A percentile compares a stretch with the other conserved stretches of the same genome.
Conservation (phyloP, 1,140 invertebrate species). For the Penaeus chinensis region DNA sequence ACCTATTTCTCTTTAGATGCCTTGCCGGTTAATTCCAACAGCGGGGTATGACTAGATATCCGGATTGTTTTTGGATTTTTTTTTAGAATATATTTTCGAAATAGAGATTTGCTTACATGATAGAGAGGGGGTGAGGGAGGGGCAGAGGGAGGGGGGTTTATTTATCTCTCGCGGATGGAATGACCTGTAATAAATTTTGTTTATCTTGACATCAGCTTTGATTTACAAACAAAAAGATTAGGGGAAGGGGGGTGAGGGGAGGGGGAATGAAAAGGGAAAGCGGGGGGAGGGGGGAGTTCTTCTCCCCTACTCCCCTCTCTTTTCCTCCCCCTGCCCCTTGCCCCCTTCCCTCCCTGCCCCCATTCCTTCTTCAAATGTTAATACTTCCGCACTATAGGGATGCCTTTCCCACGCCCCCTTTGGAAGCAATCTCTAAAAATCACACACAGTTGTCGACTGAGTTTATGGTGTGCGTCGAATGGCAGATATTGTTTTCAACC, state of each 20-base stretch:
- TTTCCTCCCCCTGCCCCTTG: not conserved
- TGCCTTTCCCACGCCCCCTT: constrained; percentile 26
- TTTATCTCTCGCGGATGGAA: too few species aligned
- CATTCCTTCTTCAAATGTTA: constrained; percentile 28
- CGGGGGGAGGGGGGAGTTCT: not conserved
- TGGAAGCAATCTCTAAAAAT: constrained; percentile 5
- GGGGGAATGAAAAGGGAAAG: not conserved
- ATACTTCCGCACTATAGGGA: constrained; percentile 23
- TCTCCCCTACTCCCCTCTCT: not conserved
- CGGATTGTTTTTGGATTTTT: too few species aligned
- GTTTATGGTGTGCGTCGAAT: constrained; percentile 47
- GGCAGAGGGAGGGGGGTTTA: too few species aligned
- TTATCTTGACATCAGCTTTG: too few species aligned
- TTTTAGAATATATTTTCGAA: too few species aligned
- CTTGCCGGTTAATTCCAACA: not conserved
- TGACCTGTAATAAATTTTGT: too few species aligned
- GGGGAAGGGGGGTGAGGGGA: not conserved
- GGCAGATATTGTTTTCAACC: constrained; percentile 54
- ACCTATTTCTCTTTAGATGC: too few species aligned
- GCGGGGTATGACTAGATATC: too few species aligned
- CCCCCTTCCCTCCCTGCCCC: not conserved
- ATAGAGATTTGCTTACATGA: too few species aligned
- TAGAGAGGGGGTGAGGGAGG: too few species aligned
- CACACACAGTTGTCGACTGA: constrained; percentile 40
- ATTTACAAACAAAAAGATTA: not conserved